Evolutionary conservation across 1,140 invertebrate genomes (phyloP).

Genomic region (Aphis gossypii): DNA sequence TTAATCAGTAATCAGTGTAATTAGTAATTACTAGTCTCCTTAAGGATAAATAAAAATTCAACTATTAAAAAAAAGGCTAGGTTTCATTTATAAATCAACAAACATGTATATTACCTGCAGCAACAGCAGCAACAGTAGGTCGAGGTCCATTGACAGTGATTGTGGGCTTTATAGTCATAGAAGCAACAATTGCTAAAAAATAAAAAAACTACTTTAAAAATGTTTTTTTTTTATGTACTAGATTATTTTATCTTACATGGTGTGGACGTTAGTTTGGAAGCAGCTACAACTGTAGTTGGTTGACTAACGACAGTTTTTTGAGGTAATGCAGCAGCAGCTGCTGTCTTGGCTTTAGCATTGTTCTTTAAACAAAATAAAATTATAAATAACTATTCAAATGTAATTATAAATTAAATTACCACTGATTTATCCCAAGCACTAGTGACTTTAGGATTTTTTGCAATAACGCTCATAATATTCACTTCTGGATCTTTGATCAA

Average conservation of each 20-base stretch:
- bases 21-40: neutral
- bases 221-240: neutral
- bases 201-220: neutral
- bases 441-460: conserved; percentile 71
- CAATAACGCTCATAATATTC: conserved; percentile 78
- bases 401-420: conserved; percentile 58
- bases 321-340: conserved; percentile 44
- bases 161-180: conserved; percentile 50
- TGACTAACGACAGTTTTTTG: conserved; percentile 38
- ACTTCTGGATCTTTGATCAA: conserved; percentile 93
- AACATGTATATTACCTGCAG: conserved; percentile 42
- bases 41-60: neutral
- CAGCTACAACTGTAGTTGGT: neutral
- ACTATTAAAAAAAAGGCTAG: neutral
- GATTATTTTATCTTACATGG: neutral
- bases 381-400: neutral
- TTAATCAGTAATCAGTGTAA: neutral
- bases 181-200: conserved; percentile 36
- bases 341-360: conserved; percentile 60
- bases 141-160: conserved; percentile 45
- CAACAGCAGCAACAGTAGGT: conserved; percentile 49
- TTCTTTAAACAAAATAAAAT: conserved; percentile 53
- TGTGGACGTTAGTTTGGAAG: conserved; percentile 27
- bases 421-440: conserved; percentile 70
- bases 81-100: neutral